Conservation (phyloP, 37 sponge, comb jelly and placozoan species). For the Cliona cf. orientalis region DNA sequence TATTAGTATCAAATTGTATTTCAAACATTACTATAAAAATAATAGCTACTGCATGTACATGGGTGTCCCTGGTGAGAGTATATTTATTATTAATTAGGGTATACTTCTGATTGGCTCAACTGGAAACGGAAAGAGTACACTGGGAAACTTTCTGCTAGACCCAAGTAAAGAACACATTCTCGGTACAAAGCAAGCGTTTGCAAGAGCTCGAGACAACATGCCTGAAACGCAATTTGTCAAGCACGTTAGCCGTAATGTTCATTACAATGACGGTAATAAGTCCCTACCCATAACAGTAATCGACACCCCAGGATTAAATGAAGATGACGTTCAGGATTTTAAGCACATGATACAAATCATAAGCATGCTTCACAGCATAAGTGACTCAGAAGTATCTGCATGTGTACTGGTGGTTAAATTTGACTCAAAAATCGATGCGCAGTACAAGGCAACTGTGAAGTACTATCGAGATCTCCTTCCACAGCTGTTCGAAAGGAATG, state of each 20-base stretch:
- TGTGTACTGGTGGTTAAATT: constrained; percentile 37
- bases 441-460: constrained; percentile 37
- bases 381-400: constrained; percentile 10
- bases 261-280: not conserved
- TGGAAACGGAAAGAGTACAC: constrained; percentile 51
- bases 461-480: constrained; percentile 50
- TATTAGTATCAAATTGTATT: too few relatives aligned
- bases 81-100: too few relatives aligned
- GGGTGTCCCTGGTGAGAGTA: too few relatives aligned
- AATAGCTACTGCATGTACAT: too few relatives aligned
- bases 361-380: not conserved
- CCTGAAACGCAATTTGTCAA: constrained; percentile 42
- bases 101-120: constrained; percentile 53
- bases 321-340: constrained; percentile 24
- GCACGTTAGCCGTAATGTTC: not conserved
- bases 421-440: constrained; percentile 40
- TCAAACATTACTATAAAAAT: too few relatives aligned
- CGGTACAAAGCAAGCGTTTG: constrained; percentile 19
- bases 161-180: constrained; percentile 22
- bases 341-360: constrained; percentile 41
- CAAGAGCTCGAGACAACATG: constrained; percentile 13
- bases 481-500: constrained; percentile 30
- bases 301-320: constrained; percentile 58
- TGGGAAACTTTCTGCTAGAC: constrained; percentile 51
- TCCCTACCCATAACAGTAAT: constrained; percentile 8